Conservation (phyloP, 1,140 invertebrate genomes). For the Chironomus striatipennis region DNA sequence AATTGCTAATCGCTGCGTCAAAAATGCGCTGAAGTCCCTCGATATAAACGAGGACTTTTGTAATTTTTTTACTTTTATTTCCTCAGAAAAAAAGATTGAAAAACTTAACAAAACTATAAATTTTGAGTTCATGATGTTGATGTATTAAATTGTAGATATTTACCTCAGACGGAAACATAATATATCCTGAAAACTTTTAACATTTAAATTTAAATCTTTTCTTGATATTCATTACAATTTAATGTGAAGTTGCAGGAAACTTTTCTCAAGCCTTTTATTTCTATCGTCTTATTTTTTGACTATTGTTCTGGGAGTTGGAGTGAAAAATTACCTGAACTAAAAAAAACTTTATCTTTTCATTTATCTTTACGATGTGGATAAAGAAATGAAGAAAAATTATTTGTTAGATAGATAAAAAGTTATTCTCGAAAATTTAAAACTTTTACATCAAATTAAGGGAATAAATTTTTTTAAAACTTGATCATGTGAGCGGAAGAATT, state of each 20-base stretch:
- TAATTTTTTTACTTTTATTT: too few species aligned
- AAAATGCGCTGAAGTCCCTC: too few species aligned
- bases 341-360: neutral
- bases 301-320: neutral
- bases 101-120: too few species aligned
- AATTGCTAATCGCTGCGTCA: too few species aligned
- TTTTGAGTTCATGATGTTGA: too few species aligned
- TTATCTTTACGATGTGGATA: neutral
- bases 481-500: neutral
- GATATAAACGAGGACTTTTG: too few species aligned
- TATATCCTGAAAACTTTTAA: neutral
- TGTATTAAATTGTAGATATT: too few species aligned
- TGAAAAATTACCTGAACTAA: conserved; percentile 4
- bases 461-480: neutral
- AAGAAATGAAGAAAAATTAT: neutral
- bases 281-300: neutral
- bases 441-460: neutral
- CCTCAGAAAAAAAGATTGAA: too few species aligned
- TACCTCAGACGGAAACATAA: too few species aligned
- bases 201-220: neutral
- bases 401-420: too few species aligned
- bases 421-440: neutral
- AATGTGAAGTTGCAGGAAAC: too few species aligned
- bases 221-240: neutral
- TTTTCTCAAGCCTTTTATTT: neutral